phyloP scores from a whole-genome alignment of 2,888 invertebrate species.

The Xanthia icteritia region DNA sequence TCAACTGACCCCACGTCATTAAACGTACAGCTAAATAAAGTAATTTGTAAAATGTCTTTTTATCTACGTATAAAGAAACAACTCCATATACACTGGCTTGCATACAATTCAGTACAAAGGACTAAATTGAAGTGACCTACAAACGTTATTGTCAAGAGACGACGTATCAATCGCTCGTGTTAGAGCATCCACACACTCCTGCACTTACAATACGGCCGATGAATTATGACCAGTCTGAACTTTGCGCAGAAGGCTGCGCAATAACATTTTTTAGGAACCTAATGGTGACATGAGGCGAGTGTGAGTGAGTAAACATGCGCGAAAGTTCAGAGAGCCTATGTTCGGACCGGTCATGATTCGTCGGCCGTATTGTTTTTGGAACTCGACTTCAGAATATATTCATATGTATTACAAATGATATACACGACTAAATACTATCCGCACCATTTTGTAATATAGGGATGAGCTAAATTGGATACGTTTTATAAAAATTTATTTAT shows the following conservation, averaged over 20 bases:
- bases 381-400: constrained; percentile 55
- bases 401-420: constrained; percentile 60
- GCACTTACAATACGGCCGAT: constrained; percentile 15
- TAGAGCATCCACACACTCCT: constrained; percentile 39
- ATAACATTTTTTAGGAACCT: neutral
- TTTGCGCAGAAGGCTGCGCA: constrained; percentile 5
- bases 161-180: constrained; percentile 50
- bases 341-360: neutral
- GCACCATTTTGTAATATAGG: constrained; percentile 42
- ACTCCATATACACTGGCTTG: constrained; percentile 55
- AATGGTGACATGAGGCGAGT: no score
- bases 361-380: constrained; percentile 17
- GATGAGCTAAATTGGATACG: constrained; percentile 44
- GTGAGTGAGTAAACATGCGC: neutral
- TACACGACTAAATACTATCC: constrained; percentile 59
- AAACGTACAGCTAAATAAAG: constrained; percentile 51
- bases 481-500: constrained; percentile 36
- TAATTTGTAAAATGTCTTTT: constrained; percentile 67
- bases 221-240: neutral
- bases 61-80: constrained; percentile 61
- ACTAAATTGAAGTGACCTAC: constrained; percentile 64
- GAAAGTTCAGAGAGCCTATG: neutral
- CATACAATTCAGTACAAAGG: constrained; percentile 54
- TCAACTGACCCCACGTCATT: constrained; percentile 26
- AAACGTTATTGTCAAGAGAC: constrained; percentile 67